phyloP scores from a whole-genome alignment of 1,140 invertebrate genomes.

The Leguminivora glycinivorella region DNA sequence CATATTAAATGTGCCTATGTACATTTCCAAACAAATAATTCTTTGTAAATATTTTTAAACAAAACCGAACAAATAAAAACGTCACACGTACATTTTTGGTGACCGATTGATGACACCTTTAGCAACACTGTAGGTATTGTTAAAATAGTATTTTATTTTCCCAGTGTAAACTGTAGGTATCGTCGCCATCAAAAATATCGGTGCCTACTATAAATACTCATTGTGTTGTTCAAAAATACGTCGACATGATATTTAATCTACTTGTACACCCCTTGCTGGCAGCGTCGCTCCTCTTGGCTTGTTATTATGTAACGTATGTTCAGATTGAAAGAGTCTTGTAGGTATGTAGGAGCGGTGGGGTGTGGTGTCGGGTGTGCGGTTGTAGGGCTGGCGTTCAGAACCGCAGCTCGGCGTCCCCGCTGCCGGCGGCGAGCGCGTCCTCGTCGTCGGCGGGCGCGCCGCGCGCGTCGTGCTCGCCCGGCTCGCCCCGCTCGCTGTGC shows the following conservation, averaged over 20 bases:
- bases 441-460: conserved; percentile 56
- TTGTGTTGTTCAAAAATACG: neutral
- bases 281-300: neutral
- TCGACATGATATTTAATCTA: neutral
- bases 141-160: neutral
- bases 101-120: neutral
- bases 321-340: neutral
- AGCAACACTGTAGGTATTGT: too few species aligned
- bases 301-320: neutral
- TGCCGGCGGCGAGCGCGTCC: conserved; percentile 49
- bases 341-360: neutral
- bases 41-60: neutral
- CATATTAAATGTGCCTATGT: neutral
- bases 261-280: neutral
- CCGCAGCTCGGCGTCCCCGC: conserved; percentile 58
- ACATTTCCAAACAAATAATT: neutral
- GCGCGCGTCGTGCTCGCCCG: conserved; percentile 12
- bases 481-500: neutral
- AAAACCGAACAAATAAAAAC: neutral
- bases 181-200: neutral
- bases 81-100: neutral
- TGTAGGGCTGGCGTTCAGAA: conserved; percentile 49
- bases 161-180: neutral
- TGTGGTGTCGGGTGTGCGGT: too few species aligned
- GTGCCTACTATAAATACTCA: too few species aligned